Evolutionary conservation across 2,797 vertebrate genomes (phyloP).

Genomic region (Ciconia nigra): DNA sequence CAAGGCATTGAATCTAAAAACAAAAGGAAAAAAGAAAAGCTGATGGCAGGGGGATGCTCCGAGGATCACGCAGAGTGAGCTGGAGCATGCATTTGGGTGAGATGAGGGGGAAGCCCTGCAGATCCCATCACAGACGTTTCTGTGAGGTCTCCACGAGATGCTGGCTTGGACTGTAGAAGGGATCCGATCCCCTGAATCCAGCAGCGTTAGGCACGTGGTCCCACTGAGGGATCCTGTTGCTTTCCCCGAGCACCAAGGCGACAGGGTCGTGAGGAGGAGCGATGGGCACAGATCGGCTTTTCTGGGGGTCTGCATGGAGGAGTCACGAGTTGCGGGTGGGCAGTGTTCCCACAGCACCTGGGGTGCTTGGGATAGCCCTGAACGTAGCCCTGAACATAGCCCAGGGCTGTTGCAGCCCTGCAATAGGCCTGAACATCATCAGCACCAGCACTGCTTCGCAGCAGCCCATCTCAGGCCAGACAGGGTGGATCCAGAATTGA

Average conservation of each 20-base stretch:
- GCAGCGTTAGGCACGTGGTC: accelerated
- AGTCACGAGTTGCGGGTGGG: neutral
- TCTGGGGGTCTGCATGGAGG: neutral
- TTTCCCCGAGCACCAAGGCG: accelerated
- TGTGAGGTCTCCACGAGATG: neutral
- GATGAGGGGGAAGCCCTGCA: neutral
- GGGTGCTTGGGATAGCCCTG: neutral
- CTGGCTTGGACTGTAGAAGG: neutral
- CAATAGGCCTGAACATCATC: neutral
- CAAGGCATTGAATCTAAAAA: neutral
- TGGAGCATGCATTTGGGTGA: neutral
- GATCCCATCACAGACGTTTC: neutral
- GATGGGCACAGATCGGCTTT: accelerated
- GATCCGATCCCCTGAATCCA: neutral
- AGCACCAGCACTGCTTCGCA: accelerated
- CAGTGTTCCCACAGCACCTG: neutral
- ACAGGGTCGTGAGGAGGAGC: accelerated
- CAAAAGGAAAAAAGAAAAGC: no score
- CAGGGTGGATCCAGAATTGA: neutral
- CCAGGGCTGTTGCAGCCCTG: no score
- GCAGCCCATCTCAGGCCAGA: neutral
- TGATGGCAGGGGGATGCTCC: neutral
- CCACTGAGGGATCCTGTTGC: neutral
- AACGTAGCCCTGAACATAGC: no score
- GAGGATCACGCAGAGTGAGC: accelerated